phyloP scores from a whole-genome alignment of 2,113 vertebrate genomes.

The Clarias batrachus region DNA sequence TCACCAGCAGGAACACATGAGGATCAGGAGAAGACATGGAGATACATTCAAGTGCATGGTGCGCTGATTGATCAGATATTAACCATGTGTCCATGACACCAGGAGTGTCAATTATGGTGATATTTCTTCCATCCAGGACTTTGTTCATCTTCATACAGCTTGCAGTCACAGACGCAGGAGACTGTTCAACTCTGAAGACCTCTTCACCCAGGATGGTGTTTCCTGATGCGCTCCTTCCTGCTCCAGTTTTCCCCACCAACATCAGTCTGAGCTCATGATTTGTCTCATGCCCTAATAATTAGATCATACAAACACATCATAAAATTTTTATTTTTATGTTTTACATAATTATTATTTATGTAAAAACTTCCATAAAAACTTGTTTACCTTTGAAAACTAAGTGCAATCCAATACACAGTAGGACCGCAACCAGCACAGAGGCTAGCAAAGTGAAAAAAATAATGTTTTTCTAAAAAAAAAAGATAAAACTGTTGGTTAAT shows the following conservation, averaged over 20 bases:
- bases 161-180: slow-evolving; percentile 63
- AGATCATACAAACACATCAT: not conserved
- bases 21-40: slow-evolving; percentile 21
- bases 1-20: slow-evolving; percentile 31
- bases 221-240: slow-evolving; percentile 71
- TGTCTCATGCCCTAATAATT: not conserved
- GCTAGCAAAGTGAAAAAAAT: not conserved
- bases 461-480: not conserved
- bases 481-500: not conserved
- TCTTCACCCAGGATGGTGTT: slow-evolving; percentile 69
- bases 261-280: slow-evolving; percentile 63
- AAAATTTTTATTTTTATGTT: too few relatives aligned
- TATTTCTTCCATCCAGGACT: slow-evolving; percentile 58
- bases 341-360: not conserved
- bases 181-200: slow-evolving; percentile 65
- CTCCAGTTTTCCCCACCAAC: slow-evolving; percentile 71
- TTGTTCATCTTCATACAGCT: slow-evolving; percentile 61
- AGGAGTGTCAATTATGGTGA: slow-evolving; percentile 49
- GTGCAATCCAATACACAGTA: not conserved
- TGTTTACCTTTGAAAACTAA: not conserved
- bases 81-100: slow-evolving; percentile 33
- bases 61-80: not conserved
- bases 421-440: not conserved
- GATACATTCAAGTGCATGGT: slow-evolving; percentile 21
- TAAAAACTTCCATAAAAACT: too few relatives aligned